These are phyloP conservation scores for roundworm (Caenorhabditis elegans) DNA, from an alignment of 1,140 invertebrate species.

Conservation along the genomic window DNA sequence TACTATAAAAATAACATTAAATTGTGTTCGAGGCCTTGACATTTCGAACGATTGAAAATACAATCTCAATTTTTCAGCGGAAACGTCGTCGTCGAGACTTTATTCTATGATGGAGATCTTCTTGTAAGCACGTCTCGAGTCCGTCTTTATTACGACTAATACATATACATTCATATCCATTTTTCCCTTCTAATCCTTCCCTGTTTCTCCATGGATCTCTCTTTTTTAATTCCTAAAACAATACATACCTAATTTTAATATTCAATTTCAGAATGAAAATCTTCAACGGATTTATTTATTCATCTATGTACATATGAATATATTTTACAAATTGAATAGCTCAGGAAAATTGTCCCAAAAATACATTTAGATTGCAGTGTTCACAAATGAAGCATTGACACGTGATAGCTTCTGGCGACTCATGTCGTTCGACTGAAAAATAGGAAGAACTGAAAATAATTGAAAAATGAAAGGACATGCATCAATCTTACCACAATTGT, in stretches of 20 bases:
- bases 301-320: neutral
- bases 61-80: slow-evolving; percentile 79
- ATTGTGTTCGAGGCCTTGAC: too few relatives aligned
- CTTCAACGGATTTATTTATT: neutral
- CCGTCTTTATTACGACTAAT: slow-evolving; percentile 89
- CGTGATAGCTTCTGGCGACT: slow-evolving; percentile 11
- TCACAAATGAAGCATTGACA: neutral
- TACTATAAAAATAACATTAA: too few relatives aligned
- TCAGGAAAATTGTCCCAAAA: too few relatives aligned
- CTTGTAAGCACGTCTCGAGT: slow-evolving; percentile 92
- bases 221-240: neutral
- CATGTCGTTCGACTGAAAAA: slow-evolving; percentile 31
- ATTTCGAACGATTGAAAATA: too few relatives aligned
- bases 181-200: neutral
- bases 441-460: neutral
- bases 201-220: neutral
- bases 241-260: neutral
- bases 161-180: neutral
- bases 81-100: slow-evolving; percentile 96
- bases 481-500: neutral
- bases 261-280: neutral
- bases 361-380: neutral
- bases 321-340: neutral
- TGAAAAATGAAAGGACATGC: neutral
- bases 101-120: slow-evolving; percentile 93